phyloP scores from a whole-genome alignment of 2,797 vertebrate species.

The Danio jaintianensis region DNA sequence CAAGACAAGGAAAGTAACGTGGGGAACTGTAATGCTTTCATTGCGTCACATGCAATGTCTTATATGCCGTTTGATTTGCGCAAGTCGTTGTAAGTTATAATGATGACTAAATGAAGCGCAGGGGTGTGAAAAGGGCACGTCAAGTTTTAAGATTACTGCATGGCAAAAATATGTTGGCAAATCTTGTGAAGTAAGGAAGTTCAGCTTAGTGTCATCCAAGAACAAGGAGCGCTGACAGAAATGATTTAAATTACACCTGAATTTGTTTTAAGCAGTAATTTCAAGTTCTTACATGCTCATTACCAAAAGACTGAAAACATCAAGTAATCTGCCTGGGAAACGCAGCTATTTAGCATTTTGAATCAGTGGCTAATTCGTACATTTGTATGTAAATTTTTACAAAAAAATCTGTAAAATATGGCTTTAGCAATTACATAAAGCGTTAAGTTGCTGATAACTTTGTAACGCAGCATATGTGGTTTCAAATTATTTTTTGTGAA shows the following conservation, averaged over 20 bases:
- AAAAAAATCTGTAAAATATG: too few relatives aligned
- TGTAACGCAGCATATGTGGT: too few relatives aligned
- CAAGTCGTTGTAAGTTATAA: background rate
- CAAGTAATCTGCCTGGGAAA: background rate
- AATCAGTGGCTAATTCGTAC: too few relatives aligned
- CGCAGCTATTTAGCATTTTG: too few relatives aligned
- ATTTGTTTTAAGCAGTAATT: background rate
- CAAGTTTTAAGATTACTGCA: background rate
- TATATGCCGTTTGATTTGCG: background rate
- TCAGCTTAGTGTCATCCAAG: background rate
- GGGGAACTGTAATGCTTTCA: background rate
- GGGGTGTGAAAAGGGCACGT: slow-evolving; percentile 28
- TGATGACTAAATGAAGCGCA: background rate
- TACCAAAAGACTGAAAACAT: background rate
- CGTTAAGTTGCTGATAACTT: too few relatives aligned
- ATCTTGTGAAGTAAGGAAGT: background rate
- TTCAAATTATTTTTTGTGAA: too few relatives aligned
- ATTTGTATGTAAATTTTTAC: too few relatives aligned
- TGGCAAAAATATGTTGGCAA: background rate
- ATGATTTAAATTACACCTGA: background rate
- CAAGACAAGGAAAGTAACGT: too few relatives aligned
- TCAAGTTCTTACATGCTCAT: background rate
- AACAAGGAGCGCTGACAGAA: background rate
- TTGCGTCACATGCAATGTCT: background rate
- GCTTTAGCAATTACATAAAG: too few relatives aligned